Evolutionary conservation across 2,113 vertebrate genomes (phyloP).

Genomic region (Epinephelus lanceolatus): DNA sequence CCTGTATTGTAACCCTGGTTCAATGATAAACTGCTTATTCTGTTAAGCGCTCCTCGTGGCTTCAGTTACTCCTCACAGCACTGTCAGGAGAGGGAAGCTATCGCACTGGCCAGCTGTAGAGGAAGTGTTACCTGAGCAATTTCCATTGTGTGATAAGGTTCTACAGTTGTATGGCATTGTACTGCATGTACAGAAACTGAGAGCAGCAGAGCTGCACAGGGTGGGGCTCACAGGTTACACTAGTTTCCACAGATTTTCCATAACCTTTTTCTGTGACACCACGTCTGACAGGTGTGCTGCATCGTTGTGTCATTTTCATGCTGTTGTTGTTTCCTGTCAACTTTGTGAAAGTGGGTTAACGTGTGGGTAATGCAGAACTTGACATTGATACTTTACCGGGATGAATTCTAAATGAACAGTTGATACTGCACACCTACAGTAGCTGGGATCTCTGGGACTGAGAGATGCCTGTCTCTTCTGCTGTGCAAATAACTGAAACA

Average conservation of each 20-base stretch:
- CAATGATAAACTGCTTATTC: neutral
- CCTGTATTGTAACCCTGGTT: neutral
- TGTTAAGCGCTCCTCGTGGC: neutral
- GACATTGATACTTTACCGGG: slow-evolving; percentile 26
- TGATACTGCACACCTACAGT: slow-evolving; percentile 8
- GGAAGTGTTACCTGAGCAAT: slow-evolving; percentile 39
- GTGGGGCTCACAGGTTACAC: neutral
- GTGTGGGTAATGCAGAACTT: slow-evolving; percentile 23
- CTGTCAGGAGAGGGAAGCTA: slow-evolving; percentile 3
- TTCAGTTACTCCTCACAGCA: slow-evolving; percentile 9
- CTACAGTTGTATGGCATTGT: slow-evolving; percentile 18
- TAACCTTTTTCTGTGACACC: slow-evolving; percentile 1
- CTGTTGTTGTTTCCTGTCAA: slow-evolving; percentile 20
- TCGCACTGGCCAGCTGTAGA: slow-evolving; percentile 28
- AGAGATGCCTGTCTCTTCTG: neutral
- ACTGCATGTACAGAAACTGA: slow-evolving; percentile 2
- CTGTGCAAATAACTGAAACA: neutral
- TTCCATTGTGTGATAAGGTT: slow-evolving; percentile 47
- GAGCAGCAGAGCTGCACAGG: neutral
- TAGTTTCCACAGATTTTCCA: slow-evolving; percentile 8
- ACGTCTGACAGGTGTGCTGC: slow-evolving; percentile 2
- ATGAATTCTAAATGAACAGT: slow-evolving; percentile 19
- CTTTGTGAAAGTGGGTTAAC: slow-evolving; percentile 16
- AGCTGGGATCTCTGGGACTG: neutral
- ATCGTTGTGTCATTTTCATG: slow-evolving; percentile 12